Evolutionary conservation across 2,888 invertebrate genomes (phyloP).

Genomic region (Catocala sponsa): DNA sequence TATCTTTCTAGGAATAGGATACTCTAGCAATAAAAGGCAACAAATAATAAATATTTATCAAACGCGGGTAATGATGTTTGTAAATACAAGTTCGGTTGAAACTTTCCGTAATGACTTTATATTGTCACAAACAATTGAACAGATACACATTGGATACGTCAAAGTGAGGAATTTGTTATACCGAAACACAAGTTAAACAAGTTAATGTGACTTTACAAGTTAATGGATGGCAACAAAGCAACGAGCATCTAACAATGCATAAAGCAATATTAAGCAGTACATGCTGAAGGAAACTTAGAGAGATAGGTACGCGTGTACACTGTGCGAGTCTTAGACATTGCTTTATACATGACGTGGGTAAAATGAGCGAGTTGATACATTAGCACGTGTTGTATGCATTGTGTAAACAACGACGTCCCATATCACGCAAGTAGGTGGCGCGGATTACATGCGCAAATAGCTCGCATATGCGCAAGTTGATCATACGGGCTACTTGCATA

Average conservation of each 20-base stretch:
- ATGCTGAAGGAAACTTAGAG: too few species aligned
- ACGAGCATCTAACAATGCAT: neutral
- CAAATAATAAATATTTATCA: slow-evolving; percentile 8
- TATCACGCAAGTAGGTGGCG: too few species aligned
- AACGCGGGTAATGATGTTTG: slow-evolving; percentile 9
- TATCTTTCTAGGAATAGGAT: too few species aligned
- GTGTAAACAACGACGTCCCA: too few species aligned
- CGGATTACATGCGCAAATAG: too few species aligned
- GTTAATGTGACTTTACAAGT: slow-evolving; percentile 60
- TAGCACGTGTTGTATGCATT: too few species aligned
- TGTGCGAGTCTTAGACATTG: too few species aligned
- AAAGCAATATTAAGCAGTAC: slow-evolving; percentile 8
- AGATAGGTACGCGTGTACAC: too few species aligned
- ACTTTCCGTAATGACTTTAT: slow-evolving; percentile 44
- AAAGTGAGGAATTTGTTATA: slow-evolving; percentile 54
- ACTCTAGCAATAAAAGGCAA: neutral
- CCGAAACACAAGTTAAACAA: slow-evolving; percentile 59
- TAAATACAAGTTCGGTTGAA: slow-evolving; percentile 19
- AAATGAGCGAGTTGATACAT: too few species aligned
- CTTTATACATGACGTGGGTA: too few species aligned
- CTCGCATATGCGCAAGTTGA: too few species aligned
- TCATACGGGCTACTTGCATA: too few species aligned
- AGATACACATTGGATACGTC: slow-evolving; percentile 41
- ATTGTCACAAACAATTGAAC: slow-evolving; percentile 39
- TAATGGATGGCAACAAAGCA: slow-evolving; percentile 45